Evolutionary conservation across 23 tunicate species (phyloP).

Genomic region (Ascidia mentula): DNA sequence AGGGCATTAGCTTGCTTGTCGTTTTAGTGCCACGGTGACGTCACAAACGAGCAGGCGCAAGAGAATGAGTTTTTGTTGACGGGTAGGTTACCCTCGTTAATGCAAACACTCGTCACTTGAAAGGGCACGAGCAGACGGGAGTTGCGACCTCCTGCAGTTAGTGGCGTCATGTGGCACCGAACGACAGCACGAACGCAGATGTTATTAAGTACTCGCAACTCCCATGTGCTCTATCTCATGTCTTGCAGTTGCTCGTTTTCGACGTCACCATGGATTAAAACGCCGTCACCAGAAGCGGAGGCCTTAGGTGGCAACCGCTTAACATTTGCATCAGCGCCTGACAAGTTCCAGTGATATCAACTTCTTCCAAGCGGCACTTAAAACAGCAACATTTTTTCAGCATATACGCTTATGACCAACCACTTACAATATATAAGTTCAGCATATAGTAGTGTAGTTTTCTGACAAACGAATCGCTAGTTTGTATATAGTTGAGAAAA

Average conservation of each 20-base stretch:
- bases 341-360: neutral
- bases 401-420: neutral
- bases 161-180: slow-evolving; percentile 13
- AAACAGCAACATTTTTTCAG: neutral
- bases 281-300: neutral
- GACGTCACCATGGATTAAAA: slow-evolving; percentile 24
- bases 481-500: no score
- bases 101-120: neutral
- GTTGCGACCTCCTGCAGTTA: slow-evolving; percentile 11
- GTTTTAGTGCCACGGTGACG: slow-evolving; percentile 24
- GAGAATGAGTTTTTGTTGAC: neutral
- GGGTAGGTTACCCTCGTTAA: neutral
- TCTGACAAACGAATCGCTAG: no score
- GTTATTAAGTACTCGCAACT: neutral
- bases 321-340: neutral
- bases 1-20: no score
- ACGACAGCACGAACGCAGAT: neutral
- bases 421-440: neutral
- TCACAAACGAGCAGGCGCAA: slow-evolving; percentile 10
- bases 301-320: neutral
- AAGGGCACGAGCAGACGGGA: slow-evolving; percentile 4
- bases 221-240: slow-evolving; percentile 16
- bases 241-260: slow-evolving; percentile 24
- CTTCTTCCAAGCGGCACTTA: neutral
- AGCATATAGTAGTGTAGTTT: neutral